These are phyloP conservation scores for Phenganax subtilis DNA, from an alignment of 92 coral and sea anemone species.

Conservation along the genomic window DNA sequence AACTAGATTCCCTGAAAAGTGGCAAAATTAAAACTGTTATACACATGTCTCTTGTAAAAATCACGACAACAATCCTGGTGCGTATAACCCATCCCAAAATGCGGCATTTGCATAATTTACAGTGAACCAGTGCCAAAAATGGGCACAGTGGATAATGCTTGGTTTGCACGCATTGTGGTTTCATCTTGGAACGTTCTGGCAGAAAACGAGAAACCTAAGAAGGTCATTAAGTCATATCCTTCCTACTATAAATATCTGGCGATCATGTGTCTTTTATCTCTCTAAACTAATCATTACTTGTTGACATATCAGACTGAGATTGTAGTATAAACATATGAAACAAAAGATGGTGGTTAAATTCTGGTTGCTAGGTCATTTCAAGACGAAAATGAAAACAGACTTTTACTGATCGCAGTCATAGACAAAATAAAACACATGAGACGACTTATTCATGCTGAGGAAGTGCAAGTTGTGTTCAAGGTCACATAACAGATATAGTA, in stretches of 20 bases:
- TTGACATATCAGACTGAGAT: neutral
- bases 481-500: too few relatives aligned
- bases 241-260: neutral
- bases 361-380: neutral
- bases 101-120: neutral
- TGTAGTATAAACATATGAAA: neutral
- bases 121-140: neutral
- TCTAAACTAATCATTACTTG: neutral
- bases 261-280: neutral
- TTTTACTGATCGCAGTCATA: too few relatives aligned
- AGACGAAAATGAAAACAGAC: neutral
- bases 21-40: neutral
- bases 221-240: neutral
- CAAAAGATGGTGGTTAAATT: neutral
- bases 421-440: too few relatives aligned
- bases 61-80: neutral
- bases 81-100: neutral
- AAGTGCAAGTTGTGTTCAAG: too few relatives aligned
- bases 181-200: slow-evolving; percentile 1
- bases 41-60: neutral
- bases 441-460: too few relatives aligned
- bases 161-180: too few relatives aligned
- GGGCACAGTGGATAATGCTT: neutral
- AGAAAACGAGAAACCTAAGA: neutral
- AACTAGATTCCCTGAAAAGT: neutral